Percentiles rank a stretch among this genome's conserved stretches.
Conservation (phyloP, 2,888 invertebrate genomes). For the Elysia crispata region DNA sequence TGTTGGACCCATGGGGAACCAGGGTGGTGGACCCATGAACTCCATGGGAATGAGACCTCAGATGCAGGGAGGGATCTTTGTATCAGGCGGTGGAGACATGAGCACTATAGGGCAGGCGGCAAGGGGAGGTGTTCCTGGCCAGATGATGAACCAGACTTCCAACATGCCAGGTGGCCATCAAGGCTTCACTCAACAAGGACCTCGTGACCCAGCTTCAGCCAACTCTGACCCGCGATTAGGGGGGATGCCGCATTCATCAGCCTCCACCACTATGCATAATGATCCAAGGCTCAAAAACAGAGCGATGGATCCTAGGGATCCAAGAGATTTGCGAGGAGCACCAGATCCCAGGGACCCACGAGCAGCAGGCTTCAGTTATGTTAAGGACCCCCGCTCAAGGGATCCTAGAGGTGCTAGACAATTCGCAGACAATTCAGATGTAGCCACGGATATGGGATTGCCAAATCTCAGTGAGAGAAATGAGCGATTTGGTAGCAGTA, state of each 20-base stretch:
- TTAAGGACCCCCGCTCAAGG: conserved; percentile 2
- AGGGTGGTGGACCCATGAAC: conserved; percentile 15
- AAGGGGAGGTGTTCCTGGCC: not conserved
- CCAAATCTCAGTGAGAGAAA: no score
- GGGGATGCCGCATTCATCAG: not conserved
- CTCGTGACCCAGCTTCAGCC: conserved; percentile 23
- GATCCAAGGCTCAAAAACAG: conserved; percentile 41
- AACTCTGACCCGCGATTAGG: not conserved
- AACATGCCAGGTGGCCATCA: conserved; percentile 29
- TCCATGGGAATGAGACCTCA: conserved; percentile 3
- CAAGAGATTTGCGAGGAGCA: not conserved
- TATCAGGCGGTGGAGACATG: not conserved
- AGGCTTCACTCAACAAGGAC: not conserved
- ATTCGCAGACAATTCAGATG: no score
- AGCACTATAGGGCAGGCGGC: not conserved
- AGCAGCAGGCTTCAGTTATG: not conserved
- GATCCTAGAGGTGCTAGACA: no score
- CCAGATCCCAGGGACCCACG: conserved; percentile 7
- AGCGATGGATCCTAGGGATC: conserved; percentile 32
- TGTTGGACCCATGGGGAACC: not conserved
- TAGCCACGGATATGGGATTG: no score
- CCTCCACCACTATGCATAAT: not conserved
- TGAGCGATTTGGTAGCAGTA: no score
- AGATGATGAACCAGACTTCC: not conserved
- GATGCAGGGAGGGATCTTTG: not conserved